Evolutionary conservation across 2,797 vertebrate species (phyloP).

Genomic region (Brotula barbata): DNA sequence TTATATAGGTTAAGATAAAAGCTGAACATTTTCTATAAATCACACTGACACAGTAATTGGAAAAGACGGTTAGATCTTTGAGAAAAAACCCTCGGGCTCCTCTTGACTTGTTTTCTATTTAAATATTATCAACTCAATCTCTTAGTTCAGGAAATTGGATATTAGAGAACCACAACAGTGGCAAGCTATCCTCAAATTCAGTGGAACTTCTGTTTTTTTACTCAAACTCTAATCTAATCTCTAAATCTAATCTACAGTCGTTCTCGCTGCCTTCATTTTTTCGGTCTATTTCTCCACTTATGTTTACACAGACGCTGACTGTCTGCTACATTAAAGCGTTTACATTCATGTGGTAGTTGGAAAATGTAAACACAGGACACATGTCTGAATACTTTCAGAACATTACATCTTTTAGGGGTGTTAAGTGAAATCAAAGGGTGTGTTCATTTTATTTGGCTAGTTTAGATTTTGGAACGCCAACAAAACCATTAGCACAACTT

Average conservation of each 20-base stretch:
- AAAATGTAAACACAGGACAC: constrained; percentile 1
- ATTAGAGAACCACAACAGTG: constrained; percentile 39
- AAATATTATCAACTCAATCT: constrained; percentile 54
- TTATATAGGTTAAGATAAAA: constrained; percentile 37
- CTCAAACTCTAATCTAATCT: not conserved
- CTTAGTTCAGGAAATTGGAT: constrained; percentile 56
- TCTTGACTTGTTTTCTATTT: too few relatives aligned
- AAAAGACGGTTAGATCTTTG: constrained; percentile 34
- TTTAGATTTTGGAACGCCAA: not conserved
- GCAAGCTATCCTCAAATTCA: constrained; percentile 38
- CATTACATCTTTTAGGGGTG: constrained; percentile 4
- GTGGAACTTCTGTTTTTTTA: constrained; percentile 1
- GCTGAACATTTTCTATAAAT: constrained; percentile 54
- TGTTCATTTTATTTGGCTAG: not conserved
- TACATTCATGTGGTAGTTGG: constrained; percentile 6
- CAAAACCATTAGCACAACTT: not conserved
- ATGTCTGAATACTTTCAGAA: constrained; percentile 4
- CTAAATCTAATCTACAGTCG: constrained; percentile 1
- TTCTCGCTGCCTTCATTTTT: not conserved
- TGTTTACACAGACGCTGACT: not conserved
- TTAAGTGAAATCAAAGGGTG: not conserved
- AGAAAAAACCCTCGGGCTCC: constrained; percentile 43
- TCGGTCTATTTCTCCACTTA: not conserved
- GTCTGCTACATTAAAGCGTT: constrained; percentile 9
- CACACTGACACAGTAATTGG: constrained; percentile 69